Evolutionary conservation across 2,113 vertebrate species (phyloP).

Genomic region (Chloropsis hardwickii): DNA sequence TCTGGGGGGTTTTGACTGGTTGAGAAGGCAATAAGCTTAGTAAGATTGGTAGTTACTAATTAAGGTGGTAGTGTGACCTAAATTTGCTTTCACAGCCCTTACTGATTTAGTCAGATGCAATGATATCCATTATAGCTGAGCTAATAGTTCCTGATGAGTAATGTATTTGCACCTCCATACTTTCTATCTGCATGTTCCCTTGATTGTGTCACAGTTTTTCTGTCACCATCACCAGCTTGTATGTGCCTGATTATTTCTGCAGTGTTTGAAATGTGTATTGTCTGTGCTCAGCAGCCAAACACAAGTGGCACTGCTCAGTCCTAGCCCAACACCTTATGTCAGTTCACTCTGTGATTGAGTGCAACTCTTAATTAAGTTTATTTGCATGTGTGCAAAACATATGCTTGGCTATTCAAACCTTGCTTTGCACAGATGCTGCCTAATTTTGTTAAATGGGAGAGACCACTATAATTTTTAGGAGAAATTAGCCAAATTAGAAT

Average conservation of each 20-base stretch:
- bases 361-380: constrained; percentile 24
- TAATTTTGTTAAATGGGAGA: constrained; percentile 17
- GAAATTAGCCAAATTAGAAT: constrained; percentile 14
- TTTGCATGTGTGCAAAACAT: constrained; percentile 31
- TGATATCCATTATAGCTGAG: neutral
- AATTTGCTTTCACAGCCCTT: neutral
- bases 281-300: neutral
- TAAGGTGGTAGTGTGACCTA: neutral
- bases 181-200: neutral
- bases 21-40: neutral
- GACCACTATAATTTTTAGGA: neutral
- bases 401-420: constrained; percentile 6
- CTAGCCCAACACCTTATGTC: neutral
- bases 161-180: neutral
- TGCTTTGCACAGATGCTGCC: constrained; percentile 17
- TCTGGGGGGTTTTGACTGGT: neutral
- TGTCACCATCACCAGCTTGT: neutral
- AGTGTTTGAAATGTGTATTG: neutral
- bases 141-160: neutral
- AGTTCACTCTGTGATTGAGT: neutral
- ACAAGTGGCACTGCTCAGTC: neutral
- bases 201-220: neutral
- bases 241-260: neutral
- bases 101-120: neutral
- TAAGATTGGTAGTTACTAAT: neutral